These are phyloP conservation scores for Pristionchus maxplancki DNA, from an alignment of 2,888 invertebrate species.

Conservation along the genomic window DNA sequence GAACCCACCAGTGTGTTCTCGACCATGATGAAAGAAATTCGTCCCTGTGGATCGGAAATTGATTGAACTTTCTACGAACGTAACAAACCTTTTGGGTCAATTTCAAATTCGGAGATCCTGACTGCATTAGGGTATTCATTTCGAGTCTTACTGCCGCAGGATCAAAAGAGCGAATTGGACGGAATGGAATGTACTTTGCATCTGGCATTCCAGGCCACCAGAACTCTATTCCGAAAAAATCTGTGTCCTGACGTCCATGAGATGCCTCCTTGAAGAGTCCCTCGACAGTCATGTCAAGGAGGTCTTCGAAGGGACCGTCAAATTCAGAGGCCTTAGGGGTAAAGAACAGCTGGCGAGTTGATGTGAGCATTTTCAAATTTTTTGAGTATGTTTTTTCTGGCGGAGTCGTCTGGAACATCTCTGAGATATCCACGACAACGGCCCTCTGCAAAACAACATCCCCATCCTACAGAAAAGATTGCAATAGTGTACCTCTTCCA, in stretches of 20 bases:
- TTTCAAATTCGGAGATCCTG: slow-evolving; percentile 9
- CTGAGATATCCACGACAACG: not conserved
- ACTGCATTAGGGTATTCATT: not conserved
- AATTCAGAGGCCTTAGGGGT: not conserved
- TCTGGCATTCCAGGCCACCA: slow-evolving; percentile 25
- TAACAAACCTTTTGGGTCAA: not conserved
- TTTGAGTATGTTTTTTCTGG: not conserved
- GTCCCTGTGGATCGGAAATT: not conserved
- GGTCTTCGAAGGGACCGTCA: not conserved
- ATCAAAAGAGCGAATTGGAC: not conserved
- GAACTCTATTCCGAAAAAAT: not conserved
- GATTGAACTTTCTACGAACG: not conserved
- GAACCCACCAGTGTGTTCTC: not conserved
- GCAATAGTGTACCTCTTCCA: not conserved
- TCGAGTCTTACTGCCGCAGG: not conserved
- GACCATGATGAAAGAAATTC: not conserved
- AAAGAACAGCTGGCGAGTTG: not conserved
- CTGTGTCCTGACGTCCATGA: not conserved
- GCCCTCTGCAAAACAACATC: not conserved
- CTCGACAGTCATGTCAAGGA: not conserved
- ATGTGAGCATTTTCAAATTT: not conserved
- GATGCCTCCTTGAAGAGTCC: not conserved
- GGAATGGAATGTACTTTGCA: not conserved
- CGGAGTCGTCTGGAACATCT: not conserved
- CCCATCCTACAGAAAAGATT: not conserved